A percentile compares a stretch with the other conserved stretches of the same genome.
Conservation (phyloP, 2,797 vertebrate genomes). For the Hippopotamyrus pictus region DNA sequence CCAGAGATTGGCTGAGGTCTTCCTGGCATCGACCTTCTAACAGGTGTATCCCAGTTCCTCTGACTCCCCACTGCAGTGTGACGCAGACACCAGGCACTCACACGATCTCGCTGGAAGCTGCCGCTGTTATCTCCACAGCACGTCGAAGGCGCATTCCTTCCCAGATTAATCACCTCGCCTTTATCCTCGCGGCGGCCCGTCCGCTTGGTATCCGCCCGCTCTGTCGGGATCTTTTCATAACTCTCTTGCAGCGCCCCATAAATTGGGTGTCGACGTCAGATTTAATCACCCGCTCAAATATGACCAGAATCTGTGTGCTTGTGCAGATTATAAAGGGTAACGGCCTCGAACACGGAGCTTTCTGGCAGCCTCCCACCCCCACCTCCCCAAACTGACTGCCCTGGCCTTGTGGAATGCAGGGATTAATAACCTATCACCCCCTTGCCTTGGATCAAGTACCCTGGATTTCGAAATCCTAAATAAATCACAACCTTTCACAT, state of each 20-base stretch:
- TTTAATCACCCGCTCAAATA: background rate
- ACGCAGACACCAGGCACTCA: background rate
- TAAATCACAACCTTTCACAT: background rate
- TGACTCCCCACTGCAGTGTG: background rate
- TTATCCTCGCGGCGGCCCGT: background rate
- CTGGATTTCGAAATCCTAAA: background rate
- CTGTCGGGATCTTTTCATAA: background rate
- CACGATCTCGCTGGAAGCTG: background rate
- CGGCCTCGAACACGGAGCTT: background rate
- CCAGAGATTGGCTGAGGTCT: background rate
- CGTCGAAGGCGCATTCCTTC: background rate
- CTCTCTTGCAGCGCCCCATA: background rate
- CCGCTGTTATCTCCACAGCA: background rate
- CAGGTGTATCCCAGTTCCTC: background rate
- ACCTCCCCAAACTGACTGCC: background rate
- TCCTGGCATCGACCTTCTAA: background rate
- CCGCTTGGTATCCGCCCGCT: background rate
- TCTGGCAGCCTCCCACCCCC: background rate
- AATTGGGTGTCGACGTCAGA: background rate
- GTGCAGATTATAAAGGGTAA: conserved; percentile 8
- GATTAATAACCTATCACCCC: background rate
- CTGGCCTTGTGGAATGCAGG: background rate
- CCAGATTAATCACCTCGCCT: background rate
- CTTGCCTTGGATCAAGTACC: background rate
- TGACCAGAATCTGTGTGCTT: background rate